Conservation (phyloP, 2,888 invertebrate species). For the Serrognathus titanus region DNA sequence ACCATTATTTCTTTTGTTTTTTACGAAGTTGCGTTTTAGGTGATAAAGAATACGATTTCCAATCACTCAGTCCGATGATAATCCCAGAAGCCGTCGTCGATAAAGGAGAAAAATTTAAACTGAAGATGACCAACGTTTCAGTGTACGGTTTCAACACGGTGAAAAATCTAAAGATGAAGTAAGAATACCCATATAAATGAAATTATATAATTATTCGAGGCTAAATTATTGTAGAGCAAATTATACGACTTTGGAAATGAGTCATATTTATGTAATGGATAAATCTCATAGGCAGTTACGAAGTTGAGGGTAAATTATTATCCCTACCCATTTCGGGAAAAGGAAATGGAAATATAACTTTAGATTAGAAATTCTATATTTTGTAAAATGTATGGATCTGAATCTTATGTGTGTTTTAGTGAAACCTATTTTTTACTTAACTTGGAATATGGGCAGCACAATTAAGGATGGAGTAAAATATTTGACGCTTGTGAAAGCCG, state of each 20-base stretch:
- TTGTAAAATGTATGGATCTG: not conserved
- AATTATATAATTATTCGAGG: not conserved
- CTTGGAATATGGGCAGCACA: conserved; percentile 4
- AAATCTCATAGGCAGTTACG: conserved; percentile 6
- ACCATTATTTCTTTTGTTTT: too few relatives aligned
- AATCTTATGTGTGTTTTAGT: not conserved
- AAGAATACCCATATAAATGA: conserved; percentile 8
- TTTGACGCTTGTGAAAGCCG: conserved; percentile 4
- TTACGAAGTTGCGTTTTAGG: conserved; percentile 18
- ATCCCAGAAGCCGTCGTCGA: conserved; percentile 25
- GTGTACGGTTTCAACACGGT: conserved; percentile 27
- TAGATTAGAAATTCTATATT: not conserved
- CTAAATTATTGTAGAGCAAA: too few relatives aligned
- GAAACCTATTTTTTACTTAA: not conserved
- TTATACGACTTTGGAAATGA: too few relatives aligned
- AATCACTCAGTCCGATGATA: conserved; percentile 30
- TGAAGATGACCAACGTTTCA: conserved; percentile 24
- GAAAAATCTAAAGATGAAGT: conserved; percentile 23
- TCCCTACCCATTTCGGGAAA: conserved; percentile 8
- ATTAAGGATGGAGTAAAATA: conserved; percentile 10
- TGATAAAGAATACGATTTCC: conserved; percentile 30
- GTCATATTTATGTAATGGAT: not conserved
- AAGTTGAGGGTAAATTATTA: conserved; percentile 12
- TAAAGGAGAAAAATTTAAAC: conserved; percentile 20
- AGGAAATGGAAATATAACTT: conserved; percentile 11